Conservation (phyloP, 2,113 vertebrate genomes). For the Penelope pileata region DNA sequence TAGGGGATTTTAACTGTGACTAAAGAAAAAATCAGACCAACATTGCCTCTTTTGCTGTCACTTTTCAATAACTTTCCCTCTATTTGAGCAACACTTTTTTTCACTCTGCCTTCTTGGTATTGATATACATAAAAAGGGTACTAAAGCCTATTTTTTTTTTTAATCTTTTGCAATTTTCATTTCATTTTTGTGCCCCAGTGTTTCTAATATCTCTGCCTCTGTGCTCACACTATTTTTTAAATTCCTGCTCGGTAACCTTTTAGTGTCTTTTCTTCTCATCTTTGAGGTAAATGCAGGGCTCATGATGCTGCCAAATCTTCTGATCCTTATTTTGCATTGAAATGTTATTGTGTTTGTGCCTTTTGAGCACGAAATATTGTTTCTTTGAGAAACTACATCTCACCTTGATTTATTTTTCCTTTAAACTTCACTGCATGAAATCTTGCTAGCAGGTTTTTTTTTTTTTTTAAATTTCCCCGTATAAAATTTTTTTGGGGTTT, state of each 20-base stretch:
- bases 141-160: neutral
- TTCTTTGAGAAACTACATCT: neutral
- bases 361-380: conserved; percentile 35
- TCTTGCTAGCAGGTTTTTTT: neutral
- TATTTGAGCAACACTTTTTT: neutral
- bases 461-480: no score
- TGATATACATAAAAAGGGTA: neutral
- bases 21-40: conserved; percentile 2
- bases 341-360: conserved; percentile 20
- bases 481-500: neutral
- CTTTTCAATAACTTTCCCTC: conserved; percentile 29
- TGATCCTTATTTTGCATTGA: conserved; percentile 38
- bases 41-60: neutral
- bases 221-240: neutral
- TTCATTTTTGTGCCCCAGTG: conserved; percentile 1
- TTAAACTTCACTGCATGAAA: conserved; percentile 18
- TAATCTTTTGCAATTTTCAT: neutral
- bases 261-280: conserved; percentile 40
- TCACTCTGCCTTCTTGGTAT: neutral
- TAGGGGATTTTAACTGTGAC: neutral
- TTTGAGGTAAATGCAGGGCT: conserved; percentile 60
- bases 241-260: conserved; percentile 20
- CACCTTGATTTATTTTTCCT: conserved; percentile 56
- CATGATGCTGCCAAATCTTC: neutral
- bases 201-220: conserved; percentile 4